Base-by-base conservation (phyloP, 2,888 invertebrate genomes). In the Ptilodon capucinus region DNA sequence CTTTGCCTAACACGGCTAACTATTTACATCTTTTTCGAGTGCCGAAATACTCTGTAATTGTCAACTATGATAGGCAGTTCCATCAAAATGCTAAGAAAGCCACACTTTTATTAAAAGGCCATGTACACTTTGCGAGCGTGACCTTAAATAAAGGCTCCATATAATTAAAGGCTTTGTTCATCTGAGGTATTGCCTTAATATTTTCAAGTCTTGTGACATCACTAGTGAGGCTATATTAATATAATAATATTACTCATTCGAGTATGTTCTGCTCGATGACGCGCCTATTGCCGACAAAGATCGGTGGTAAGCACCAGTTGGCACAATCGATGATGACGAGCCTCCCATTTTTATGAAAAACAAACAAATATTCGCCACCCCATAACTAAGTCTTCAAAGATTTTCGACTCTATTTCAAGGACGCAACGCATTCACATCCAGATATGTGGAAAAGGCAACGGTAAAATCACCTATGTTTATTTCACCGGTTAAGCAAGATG, bases 271-370 rank as follows among this genome's bases (percentile, higher is more conserved):
- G 79, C 76, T 86, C 80, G 80, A 86, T 85, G 78, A 68, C 78
- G 61, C 57, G 60, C 76, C 77, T 71, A 85, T 85, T 77, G 75
- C 74, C 74, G 54, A 74, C 74, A 76, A 84, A 82, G 87, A 87
- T 84, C 81, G 76, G 90, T 59, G 91, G 79, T 77, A 83, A 88
- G 90, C 89, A 88, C 91, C 75, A 83, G 84, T 82, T 89, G 91
- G 90, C 79, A 91, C 91, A 90, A 90, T 91, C 91, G 81, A 90
- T 61, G 50, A 70, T 80, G 79, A 81, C 79, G 74, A 77, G 68
- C 68, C 74, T 74, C 79, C 76, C 72, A 73, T 78, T 85, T 87
- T 88, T 86, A 77, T 77, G 71, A 68, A 57, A 57, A 59, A 54
- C 54, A 48, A 55, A 71, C 13, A 21, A n/a, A 66, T 68, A 66